Evolutionary conservation across 2,888 invertebrate genomes (phyloP), one percentile per base, ranked within the genome.

Genomic region (Miltochrista miniata): DNA sequence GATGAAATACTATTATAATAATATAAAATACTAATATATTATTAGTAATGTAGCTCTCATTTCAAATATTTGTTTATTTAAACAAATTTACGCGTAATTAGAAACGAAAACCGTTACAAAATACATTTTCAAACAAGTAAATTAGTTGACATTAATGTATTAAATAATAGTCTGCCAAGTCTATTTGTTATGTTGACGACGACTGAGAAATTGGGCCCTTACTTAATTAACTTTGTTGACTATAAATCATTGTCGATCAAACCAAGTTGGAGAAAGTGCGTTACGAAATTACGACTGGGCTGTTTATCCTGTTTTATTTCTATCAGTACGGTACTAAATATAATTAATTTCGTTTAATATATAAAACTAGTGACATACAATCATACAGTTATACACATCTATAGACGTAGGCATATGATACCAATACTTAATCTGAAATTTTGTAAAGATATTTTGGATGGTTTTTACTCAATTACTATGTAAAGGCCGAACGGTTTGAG

Each of bases 181-280:
- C 46, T 12, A 31, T 34, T 30, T 37, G 35, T 66, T 48, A 55
- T 55, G 59, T 56, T 54, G 60, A 47, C 64, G 50, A 64, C 55
- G 50, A 53, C 45, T 47, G 48, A 59, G 55, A 51, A 62, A 64
- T 56, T 59, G 56, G 67, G 47, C 48, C 61, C 46, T 64, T 60
- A 64, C 46, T 64, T 60, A 64, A 64, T 64, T 64, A 64, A 60
- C 56, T 64, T 64, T 53, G 61, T 64, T 56, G 41, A 64, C 68
- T 64, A 67, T 67, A 64, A 64, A 67, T 64, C 68, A 68, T 54
- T 64, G 68, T 64, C 56, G 54, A 41, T 56, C 39, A 59, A 59
- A 55, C 18, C 18, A 52, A 50, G 59, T 65, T 51, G 35, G 48
- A 56, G 61, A 67, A 64, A 64, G 54, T 60, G 56, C 1, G 24